phyloP scores from a whole-genome alignment of 2,113 vertebrate species.

The Etia nguti region DNA sequence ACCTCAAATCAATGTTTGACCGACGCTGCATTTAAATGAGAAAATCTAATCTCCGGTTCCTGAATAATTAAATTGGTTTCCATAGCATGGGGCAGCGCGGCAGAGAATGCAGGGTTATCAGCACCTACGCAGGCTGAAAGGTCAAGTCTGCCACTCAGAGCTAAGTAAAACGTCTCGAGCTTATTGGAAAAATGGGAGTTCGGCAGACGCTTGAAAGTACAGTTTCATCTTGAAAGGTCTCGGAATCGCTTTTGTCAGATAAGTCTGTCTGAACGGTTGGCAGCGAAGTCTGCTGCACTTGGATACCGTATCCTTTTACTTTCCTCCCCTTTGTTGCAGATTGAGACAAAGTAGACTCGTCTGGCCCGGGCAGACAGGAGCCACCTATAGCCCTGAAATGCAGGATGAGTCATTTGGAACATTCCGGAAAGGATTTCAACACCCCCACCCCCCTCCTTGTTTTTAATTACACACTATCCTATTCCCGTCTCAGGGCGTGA shows the following conservation, averaged over 20 bases:
- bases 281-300: constrained; percentile 13
- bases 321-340: constrained; percentile 50
- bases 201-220: constrained; percentile 18
- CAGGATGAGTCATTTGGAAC: constrained; percentile 62
- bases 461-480: constrained; percentile 76
- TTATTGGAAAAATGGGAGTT: constrained; percentile 27
- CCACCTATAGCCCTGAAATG: constrained; percentile 53
- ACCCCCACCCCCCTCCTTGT: constrained; percentile 6
- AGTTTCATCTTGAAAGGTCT: constrained; percentile 41
- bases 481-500: constrained; percentile 63
- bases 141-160: constrained; percentile 9
- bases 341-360: constrained; percentile 53
- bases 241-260: constrained; percentile 35
- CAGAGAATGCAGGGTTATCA: constrained; percentile 30
- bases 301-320: constrained; percentile 38
- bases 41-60: constrained; percentile 35
- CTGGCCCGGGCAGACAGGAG: constrained; percentile 48
- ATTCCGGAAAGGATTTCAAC: constrained; percentile 69
- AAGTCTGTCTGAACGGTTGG: constrained; percentile 23
- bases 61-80: constrained; percentile 46
- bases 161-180: neutral
- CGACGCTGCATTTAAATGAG: constrained; percentile 48
- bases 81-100: neutral
- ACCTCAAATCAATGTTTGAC: constrained; percentile 49
- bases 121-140: constrained; percentile 20